phyloP scores from a whole-genome alignment of 2,113 vertebrate genomes.

The Verasper variegatus region DNA sequence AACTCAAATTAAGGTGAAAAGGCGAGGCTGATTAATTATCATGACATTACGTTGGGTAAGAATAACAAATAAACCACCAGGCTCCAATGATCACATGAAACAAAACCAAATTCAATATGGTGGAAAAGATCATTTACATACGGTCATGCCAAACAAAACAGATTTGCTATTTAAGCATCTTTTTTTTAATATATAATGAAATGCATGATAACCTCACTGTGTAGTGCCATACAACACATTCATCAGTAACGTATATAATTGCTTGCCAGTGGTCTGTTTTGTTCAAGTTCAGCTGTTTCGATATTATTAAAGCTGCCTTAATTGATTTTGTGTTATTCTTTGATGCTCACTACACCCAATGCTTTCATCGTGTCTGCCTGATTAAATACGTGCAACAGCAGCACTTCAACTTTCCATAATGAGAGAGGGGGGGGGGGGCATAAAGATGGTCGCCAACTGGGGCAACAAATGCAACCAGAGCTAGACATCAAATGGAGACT shows the following conservation, averaged over 20 bases:
- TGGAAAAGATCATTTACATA: slow-evolving; percentile 6
- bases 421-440: not conserved
- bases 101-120: slow-evolving; percentile 3
- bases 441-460: not conserved
- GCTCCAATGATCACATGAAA: slow-evolving; percentile 22
- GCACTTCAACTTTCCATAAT: not conserved
- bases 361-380: not conserved
- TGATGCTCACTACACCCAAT: not conserved
- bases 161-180: not conserved
- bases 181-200: not conserved
- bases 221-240: not conserved
- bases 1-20: slow-evolving; percentile 67
- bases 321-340: not conserved
- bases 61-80: slow-evolving; percentile 45
- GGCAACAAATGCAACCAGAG: too few species aligned
- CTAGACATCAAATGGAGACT: too few species aligned
- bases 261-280: not conserved
- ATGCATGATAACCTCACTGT: not conserved
- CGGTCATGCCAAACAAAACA: not conserved
- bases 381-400: slow-evolving; percentile 3
- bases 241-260: not conserved
- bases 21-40: slow-evolving; percentile 69
- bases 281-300: not conserved
- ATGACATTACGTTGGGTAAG: slow-evolving; percentile 53
- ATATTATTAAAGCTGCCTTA: not conserved